Base-by-base conservation (phyloP, 1,140 invertebrate genomes). In the Galendromus occidentalis region DNA sequence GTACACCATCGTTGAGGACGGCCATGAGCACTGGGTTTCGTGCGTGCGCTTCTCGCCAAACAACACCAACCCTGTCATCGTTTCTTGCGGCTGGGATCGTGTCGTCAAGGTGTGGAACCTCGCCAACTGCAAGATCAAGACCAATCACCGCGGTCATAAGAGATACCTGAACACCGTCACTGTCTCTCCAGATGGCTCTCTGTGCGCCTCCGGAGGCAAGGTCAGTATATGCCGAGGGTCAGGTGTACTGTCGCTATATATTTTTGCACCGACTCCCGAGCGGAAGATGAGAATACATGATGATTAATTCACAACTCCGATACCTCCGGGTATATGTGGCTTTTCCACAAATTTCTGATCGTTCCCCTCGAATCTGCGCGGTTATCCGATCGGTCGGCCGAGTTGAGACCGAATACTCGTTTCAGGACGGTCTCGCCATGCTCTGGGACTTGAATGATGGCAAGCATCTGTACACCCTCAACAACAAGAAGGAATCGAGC, bases 101-200 rank as follows among this genome's bases (percentile, higher is more conserved):
- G 84, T 91, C 73, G 95, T 99, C 42, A 97, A 98, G 84, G 91
- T 98, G 66, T 99, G 96, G 95, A 98, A 98, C 76, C 81, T 99
- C 78, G 88, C 93, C 45, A 98, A 99, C 79, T 99, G 96, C 81
- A 88, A 89, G 74, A 80, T 99, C 72, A 98, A 98, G 82, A 98
- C 94, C 74, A 98, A 98, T 77, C 95, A 98, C 75, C 83, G 85
- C 75, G 95, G 94, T 64, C 96, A 99, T 76, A 85, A 83, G 74
- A 95, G 95, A 20, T 98, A 97, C 77, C 78, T 99, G 72, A 99
- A 99, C 79, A 93, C 91, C 47, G 94, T 98, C 0, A 98, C 96
- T 9, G 94, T 99, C 42, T 98, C 94, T 65, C 96, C 96, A 74
- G 96, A 99, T 80, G 96, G 95, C 74, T 98, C 94, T 1, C 82